Conservation (phyloP, 2,113 vertebrate genomes). For the Furnarius figulus region DNA sequence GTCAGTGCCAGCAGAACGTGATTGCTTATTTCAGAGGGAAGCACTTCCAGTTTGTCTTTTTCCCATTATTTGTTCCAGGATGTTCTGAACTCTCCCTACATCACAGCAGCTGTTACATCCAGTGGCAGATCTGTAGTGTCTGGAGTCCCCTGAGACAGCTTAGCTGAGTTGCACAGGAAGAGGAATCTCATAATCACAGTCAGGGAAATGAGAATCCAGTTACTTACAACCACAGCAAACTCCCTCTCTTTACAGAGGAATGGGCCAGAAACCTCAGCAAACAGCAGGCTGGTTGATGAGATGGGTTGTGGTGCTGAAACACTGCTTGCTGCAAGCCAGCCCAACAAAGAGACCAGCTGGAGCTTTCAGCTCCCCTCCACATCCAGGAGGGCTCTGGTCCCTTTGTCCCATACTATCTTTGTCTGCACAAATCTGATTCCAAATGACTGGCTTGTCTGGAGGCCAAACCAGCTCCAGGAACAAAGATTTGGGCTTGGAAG, state of each 20-base stretch:
- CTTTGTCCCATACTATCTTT: not conserved
- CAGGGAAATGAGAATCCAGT: not conserved
- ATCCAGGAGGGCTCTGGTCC: not conserved
- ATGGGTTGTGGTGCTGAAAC: not conserved
- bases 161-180: not conserved
- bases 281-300: not conserved
- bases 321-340: not conserved
- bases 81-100: not conserved
- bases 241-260: not conserved
- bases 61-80: not conserved
- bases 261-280: not conserved
- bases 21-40: not conserved
- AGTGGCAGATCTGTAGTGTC: not conserved
- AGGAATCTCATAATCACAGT: not conserved
- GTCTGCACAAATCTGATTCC: not conserved
- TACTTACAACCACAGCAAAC: not conserved
- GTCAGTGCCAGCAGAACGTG: not conserved
- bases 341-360: not conserved
- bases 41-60: not conserved
- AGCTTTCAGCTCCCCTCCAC: not conserved
- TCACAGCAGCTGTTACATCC: not conserved
- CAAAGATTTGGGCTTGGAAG: not conserved
- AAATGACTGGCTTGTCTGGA: not conserved
- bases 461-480: not conserved
- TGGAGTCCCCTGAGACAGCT: not conserved